Conservation (phyloP, 2,797 vertebrate species). For the Nyctibius grandis region DNA sequence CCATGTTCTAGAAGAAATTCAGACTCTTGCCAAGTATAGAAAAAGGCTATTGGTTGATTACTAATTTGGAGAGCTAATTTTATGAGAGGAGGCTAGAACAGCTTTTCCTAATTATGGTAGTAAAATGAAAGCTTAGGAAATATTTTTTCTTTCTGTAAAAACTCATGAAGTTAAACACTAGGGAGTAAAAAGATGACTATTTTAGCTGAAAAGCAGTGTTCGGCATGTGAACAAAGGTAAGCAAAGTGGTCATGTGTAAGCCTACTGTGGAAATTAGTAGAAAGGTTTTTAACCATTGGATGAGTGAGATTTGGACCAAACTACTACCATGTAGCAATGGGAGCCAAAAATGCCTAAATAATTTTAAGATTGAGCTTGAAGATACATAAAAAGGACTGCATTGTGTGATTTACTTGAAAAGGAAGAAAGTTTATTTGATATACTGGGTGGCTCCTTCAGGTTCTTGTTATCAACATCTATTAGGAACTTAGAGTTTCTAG, state of each 20-base stretch:
- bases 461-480: conserved; percentile 4
- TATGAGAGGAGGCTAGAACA: background rate
- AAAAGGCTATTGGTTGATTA: background rate
- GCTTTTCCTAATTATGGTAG: background rate
- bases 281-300: background rate
- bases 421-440: background rate
- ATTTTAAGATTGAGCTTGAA: background rate
- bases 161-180: background rate
- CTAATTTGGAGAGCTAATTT: background rate
- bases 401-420: background rate
- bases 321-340: background rate
- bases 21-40: background rate
- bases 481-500: background rate
- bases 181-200: background rate
- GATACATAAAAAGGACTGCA: background rate
- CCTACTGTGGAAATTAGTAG: background rate
- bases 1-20: background rate
- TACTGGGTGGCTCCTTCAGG: background rate
- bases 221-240: background rate
- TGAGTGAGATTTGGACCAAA: background rate
- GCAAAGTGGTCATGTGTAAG: background rate
- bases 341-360: background rate
- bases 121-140: background rate
- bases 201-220: background rate
- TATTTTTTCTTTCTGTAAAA: background rate